Percentiles rank a stretch among this genome's conserved stretches.
These are phyloP conservation scores for Bovichtus variegatus DNA, from an alignment of 2,797 vertebrate genomes.

Conservation along the genomic window DNA sequence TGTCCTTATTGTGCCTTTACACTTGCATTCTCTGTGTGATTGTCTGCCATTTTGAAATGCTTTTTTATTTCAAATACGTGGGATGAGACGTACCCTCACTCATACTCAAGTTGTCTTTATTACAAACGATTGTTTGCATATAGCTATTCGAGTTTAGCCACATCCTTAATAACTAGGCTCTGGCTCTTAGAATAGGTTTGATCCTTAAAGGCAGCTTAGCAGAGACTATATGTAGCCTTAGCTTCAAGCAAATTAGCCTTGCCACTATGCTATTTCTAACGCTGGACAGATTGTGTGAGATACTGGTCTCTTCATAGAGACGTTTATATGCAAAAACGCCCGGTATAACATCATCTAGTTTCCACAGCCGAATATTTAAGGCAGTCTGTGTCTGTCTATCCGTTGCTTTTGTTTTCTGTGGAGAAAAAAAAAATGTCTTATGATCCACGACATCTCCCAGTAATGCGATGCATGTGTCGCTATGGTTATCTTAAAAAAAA, in stretches of 20 bases:
- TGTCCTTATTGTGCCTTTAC: constrained; percentile 68
- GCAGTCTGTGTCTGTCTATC: not conserved
- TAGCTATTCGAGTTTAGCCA: not conserved
- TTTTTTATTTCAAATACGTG: constrained; percentile 35
- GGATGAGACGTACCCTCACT: constrained; percentile 7
- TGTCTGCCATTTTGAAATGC: constrained; percentile 83
- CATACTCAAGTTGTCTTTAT: not conserved
- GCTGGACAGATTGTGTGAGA: constrained; percentile 45
- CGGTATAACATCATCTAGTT: not conserved
- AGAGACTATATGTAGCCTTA: constrained; percentile 68
- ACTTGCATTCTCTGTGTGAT: constrained; percentile 60
- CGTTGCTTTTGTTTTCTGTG: not conserved
- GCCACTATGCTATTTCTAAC: constrained; percentile 62
- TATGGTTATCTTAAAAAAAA: not conserved
- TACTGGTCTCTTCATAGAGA: not conserved
- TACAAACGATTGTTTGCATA: not conserved
- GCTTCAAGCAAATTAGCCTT: constrained; percentile 67
- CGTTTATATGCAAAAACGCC: not conserved
- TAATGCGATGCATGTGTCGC: constrained; percentile 24
- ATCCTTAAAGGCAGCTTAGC: constrained; percentile 74
- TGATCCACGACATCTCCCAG: not conserved
- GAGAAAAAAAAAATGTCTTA: not conserved
- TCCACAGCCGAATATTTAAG: not conserved
- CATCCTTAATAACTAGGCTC: constrained; percentile 44
- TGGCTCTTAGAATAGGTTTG: constrained; percentile 63